Conservation (phyloP, 1,140 invertebrate genomes). For the Tetragonula clypearis region DNA sequence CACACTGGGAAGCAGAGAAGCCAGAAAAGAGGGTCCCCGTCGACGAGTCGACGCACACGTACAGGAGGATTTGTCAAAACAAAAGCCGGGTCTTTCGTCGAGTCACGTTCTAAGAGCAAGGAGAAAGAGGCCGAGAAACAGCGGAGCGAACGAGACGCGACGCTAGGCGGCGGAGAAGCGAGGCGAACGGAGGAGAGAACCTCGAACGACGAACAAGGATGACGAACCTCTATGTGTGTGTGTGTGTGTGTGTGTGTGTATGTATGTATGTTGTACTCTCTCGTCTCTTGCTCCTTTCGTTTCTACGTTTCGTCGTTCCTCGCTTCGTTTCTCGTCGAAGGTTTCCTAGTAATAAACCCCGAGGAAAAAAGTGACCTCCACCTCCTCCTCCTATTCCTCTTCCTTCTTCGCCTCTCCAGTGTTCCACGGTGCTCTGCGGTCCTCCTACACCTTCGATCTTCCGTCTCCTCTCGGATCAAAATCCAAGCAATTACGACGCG, state of each 20-base stretch:
- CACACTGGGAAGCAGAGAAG: conserved; percentile 4
- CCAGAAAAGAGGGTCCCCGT: conserved; percentile 59
- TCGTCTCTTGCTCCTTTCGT: not conserved
- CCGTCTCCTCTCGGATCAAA: conserved; percentile 58
- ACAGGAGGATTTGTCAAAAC: conserved; percentile 76
- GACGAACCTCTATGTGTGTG: not conserved
- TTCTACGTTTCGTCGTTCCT: conserved; percentile 23
- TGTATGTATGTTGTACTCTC: no score
- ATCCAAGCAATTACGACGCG: conserved; percentile 70
- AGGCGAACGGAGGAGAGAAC: not conserved
- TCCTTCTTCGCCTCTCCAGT: not conserved
- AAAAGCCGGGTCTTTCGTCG: conserved; percentile 74
- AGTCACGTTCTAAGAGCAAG: conserved; percentile 70
- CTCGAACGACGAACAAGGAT: not conserved
- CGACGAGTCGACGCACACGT: conserved; percentile 59
- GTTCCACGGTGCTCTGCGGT: conserved; percentile 20
- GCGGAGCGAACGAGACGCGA: not conserved
- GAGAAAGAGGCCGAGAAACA: conserved; percentile 7
- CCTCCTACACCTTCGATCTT: conserved; percentile 38
- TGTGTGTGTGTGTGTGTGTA: not conserved
- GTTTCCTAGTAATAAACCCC: conserved; percentile 62
- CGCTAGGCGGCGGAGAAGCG: not conserved
- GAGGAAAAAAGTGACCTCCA: conserved; percentile 56
- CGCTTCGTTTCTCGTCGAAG: not conserved
- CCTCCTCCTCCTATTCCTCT: no score